A percentile compares a stretch with the other conserved stretches of the same genome.
These are phyloP conservation scores for Merluccius polli DNA, from an alignment of 2,797 vertebrate species.

Conservation along the genomic window DNA sequence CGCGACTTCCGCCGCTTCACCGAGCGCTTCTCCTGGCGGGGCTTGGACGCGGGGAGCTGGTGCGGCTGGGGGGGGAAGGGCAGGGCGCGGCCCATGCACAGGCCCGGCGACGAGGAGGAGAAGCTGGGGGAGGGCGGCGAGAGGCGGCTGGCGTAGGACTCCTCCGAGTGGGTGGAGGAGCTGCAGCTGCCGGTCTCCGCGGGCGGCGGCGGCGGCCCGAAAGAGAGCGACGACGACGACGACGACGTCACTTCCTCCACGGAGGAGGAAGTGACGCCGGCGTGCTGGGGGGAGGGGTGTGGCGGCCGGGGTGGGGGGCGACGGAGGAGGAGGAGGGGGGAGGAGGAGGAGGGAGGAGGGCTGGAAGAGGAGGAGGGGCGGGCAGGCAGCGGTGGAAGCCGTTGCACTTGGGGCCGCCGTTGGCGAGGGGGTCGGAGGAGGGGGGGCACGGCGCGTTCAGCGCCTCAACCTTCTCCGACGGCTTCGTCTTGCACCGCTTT, in stretches of 20 bases:
- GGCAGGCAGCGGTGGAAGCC: slow-evolving; percentile 79
- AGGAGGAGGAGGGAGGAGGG: slow-evolving; percentile 57
- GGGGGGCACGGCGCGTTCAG: slow-evolving; percentile 73
- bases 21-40: slow-evolving; percentile 88
- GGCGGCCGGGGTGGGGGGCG: slow-evolving; percentile 49
- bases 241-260: slow-evolving; percentile 54
- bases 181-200: slow-evolving; percentile 88
- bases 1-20: slow-evolving; percentile 84
- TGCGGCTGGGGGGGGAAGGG: slow-evolving; percentile 60
- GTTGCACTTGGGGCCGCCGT: slow-evolving; percentile 78
- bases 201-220: slow-evolving; percentile 77
- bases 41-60: slow-evolving; percentile 73
- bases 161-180: slow-evolving; percentile 86
- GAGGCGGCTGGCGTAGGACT: slow-evolving; percentile 84
- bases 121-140: slow-evolving; percentile 71
- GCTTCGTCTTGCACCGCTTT: slow-evolving; percentile 91
- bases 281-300: slow-evolving; percentile 51
- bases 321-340: slow-evolving; percentile 56
- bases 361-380: slow-evolving; percentile 53
- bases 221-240: slow-evolving; percentile 71
- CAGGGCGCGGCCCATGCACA: slow-evolving; percentile 82
- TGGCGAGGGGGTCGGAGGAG: slow-evolving; percentile 65
- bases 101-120: slow-evolving; percentile 60
- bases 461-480: slow-evolving; percentile 84
- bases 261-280: background rate